Base-by-base conservation (phyloP, 2,113 vertebrate genomes). In the Pygoscelis adeliae region DNA sequence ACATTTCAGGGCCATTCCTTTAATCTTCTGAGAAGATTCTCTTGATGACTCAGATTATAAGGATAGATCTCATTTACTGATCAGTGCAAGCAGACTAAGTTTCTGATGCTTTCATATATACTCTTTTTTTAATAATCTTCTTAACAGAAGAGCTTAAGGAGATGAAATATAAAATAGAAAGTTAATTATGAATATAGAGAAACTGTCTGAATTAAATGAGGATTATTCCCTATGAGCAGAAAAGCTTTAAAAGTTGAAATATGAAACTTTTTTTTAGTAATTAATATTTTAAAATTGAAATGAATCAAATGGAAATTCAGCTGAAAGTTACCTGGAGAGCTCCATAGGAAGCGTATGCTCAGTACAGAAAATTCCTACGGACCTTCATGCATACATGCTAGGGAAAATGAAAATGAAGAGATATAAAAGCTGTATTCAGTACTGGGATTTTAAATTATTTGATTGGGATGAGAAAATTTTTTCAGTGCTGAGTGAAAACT, bases 161-260 rank as follows among this genome's bases (percentile, higher is more conserved):
- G 72, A 73, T 74, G 42, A 97, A 96, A 93, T 90, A 96, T 93
- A 76, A 94, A 97, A 96, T 83, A 90, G 80, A 59, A 19, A 88
- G 70, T 89, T 97, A 94, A 96, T 97, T 94, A 95, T 70, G 49
- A 84, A 74, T 61, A 89, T 19, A 90, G 81, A 95, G 76, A 96
- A 92, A 69, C 65, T 87, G 52, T 21, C 50, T 93, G 78, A 95
- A 94, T 95, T 90, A 96, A 93, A 97, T 94, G 63, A 94, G 16
- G 13, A 90, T 94, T 92, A 44, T 83, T 97, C 94, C 73, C 62
- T 90, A 81, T 74, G 58, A 95, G 76, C 16, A 96, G 47, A 20
- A 95, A 92, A 85, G 34, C 65, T 95, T 96, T 93, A 83, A 56
- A 88, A 85, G 56, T 95, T 78, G 72, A 90, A 94, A 89, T 87